Evolutionary conservation across 1,140 invertebrate genomes (phyloP).

Genomic region (Panonychus citri): DNA sequence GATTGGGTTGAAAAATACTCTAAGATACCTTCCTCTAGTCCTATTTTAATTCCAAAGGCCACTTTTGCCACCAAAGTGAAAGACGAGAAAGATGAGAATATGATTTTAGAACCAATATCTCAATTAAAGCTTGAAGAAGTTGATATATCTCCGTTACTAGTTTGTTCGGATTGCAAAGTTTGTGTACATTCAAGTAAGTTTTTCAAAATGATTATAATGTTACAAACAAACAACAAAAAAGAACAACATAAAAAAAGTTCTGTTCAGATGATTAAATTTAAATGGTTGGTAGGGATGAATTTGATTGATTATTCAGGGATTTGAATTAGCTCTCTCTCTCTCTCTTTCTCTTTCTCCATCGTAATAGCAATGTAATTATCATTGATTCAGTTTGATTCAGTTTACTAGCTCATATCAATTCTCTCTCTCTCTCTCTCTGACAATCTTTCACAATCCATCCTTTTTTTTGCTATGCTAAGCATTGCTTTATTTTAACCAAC

Average conservation of each 20-base stretch:
- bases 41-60: slow-evolving; percentile 5
- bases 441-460: too few relatives aligned
- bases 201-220: background rate
- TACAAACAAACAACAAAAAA: slow-evolving; percentile 2
- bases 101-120: too few relatives aligned
- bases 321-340: slow-evolving; percentile 3
- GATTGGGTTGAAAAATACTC: slow-evolving; percentile 4
- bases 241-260: slow-evolving; percentile 6
- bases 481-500: background rate
- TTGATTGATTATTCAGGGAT: background rate
- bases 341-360: background rate
- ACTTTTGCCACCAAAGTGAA: slow-evolving; percentile 1
- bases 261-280: too few relatives aligned
- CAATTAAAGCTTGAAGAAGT: slow-evolving; percentile 1
- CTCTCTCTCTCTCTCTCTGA: background rate
- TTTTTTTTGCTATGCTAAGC: background rate
- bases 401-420: slow-evolving; percentile 1
- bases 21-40: slow-evolving; percentile 3
- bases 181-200: slow-evolving; percentile 25
- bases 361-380: too few relatives aligned
- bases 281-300: background rate
- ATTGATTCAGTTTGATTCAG: too few relatives aligned
- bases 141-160: slow-evolving; percentile 18
- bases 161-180: slow-evolving; percentile 23
- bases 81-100: too few relatives aligned